Base-by-base conservation (phyloP, 2,113 vertebrate species). In the Colaptes auratus region DNA sequence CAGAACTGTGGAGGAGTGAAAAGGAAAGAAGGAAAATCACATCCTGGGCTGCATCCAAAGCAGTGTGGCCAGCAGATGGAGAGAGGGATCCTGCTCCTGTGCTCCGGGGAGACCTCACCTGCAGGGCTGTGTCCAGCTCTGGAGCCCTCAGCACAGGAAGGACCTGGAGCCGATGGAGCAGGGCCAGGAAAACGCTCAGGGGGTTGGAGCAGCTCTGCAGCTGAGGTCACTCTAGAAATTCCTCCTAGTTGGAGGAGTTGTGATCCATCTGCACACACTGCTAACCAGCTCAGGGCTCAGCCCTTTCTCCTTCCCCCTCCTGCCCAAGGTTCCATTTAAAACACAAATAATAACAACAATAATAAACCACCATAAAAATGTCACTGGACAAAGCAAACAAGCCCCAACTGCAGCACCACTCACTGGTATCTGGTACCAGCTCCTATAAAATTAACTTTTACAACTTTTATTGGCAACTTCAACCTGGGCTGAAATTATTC, bases 381-480 rank as follows among this genome's bases (percentile, higher is more conserved):
- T 94, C 85, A 80, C 53, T 10, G n/a, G 92, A 89, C 75, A 75
- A 83, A 92, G 90, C 91, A 90, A 61, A 84, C n/a, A 88, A 90
- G 59, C 64, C 85, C 10, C 21, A 71, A 84, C 55, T 56, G 35
- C 35, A 5, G 60, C 63, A 39, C 67, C 7, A 36, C 91, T 91
- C 9, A 7, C 65, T 39, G 67, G 63, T 39, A 69, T 90, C 76
- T 69, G 96, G 96, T 88, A 86, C 75, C 25, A 33, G 17, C 86
- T 78, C 88, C 96, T 67, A 88, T 86, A 95, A 91, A 85, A 94
- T 88, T 93, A 93, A 95, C 93, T 91, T 94, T 95, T 91, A 95
- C 87, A 84, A 76, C 93, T 94, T 95, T 92, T 88, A 86, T 53
- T 55, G 85, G 91, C 84, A 92, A 80, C 59, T 72, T 82, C 91